Percentiles rank a stretch among this genome's conserved stretches.
These are phyloP conservation scores for Sisor rabdophorus DNA, from an alignment of 2,113 vertebrate genomes.

Conservation along the genomic window DNA sequence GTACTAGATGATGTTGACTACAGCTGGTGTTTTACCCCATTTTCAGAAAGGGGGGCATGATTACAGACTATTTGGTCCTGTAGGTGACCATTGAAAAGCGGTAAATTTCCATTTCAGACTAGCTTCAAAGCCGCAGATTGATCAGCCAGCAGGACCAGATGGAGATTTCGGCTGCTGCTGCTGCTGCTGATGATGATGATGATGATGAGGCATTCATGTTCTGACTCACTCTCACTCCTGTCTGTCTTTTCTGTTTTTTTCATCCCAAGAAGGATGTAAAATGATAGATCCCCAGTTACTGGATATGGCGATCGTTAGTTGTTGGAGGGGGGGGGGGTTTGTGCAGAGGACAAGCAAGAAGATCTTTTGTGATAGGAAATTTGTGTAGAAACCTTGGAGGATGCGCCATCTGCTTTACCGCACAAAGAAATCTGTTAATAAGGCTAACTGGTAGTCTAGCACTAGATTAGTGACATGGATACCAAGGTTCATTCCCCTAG, in stretches of 20 bases:
- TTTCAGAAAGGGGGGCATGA: slow-evolving; percentile 3
- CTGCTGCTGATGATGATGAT: slow-evolving; percentile 62
- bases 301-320: slow-evolving; percentile 79
- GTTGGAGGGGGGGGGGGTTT: too few species aligned
- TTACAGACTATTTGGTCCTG: slow-evolving; percentile 14
- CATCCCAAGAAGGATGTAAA: slow-evolving; percentile 55
- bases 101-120: slow-evolving; percentile 62
- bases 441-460: slow-evolving; percentile 43
- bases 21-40: slow-evolving; percentile 10
- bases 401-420: slow-evolving; percentile 57
- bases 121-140: slow-evolving; percentile 32
- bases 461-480: slow-evolving; percentile 35
- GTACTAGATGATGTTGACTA: slow-evolving; percentile 38
- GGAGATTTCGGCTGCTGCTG: slow-evolving; percentile 53
- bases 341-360: slow-evolving; percentile 49
- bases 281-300: slow-evolving; percentile 83
- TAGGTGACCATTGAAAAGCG: slow-evolving; percentile 41
- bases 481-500: too few species aligned
- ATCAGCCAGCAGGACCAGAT: slow-evolving; percentile 51
- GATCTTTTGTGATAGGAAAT: slow-evolving; percentile 41
- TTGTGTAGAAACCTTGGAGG: slow-evolving; percentile 44
- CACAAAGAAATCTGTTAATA: slow-evolving; percentile 41
- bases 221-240: slow-evolving; percentile 42
- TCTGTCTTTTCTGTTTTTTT: slow-evolving; percentile 40
- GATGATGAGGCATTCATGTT: slow-evolving; percentile 54